Evolutionary conservation across 2,797 vertebrate genomes (phyloP), one percentile per base, ranked within the genome.

Genomic region (Ptychadena robeensis): DNA sequence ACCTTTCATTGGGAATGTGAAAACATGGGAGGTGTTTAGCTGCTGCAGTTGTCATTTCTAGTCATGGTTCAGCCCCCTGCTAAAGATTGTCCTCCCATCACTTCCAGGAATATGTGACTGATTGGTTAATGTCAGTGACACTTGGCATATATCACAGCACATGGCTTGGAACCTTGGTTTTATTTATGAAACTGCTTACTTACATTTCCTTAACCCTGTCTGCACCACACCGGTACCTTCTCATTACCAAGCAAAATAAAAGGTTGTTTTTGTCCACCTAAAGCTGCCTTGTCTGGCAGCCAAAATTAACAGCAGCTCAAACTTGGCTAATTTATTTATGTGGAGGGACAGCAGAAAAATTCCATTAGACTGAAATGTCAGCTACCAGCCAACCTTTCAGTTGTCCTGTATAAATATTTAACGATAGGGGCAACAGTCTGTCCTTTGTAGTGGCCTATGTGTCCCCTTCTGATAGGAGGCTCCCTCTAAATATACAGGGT

Each of bases 241-340:
- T 30, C 66, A 71, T 71, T 63, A 80, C 67, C n/a, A 44, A 71
- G 18, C 59, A 63, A 70, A 61, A 40, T 69, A 31, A 80, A 44
- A 57, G 34, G 15, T 59, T 68, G 75, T 78, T 77, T 40, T 79
- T 69, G 25, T 79, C 76, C n/a, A n/a, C 37, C 37, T 69, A 63
- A 80, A 71, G 67, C 78, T 31, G 28, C 34, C 38, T 70, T 80
- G 67, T 35, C 37, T 30, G 34, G 57, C 34, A 71, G 78, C 67
- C 78, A 79, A 79, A 37, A 79, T 79, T 61, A 70, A 79, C 77
- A 79, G 34, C 27, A 27, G 2, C 48, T 25, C 18, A 63, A 80
- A 40, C 34, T 32, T 69, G 76, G 15, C 53, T 70, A 80, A 80
- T 71, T 40, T 78, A 78, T 67, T 53, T 70, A 61, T 70, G 28